Evolutionary conservation across 2,888 invertebrate genomes (phyloP), one percentile per base, ranked within the genome.

Genomic region (Drosophila nr. medialis): DNA sequence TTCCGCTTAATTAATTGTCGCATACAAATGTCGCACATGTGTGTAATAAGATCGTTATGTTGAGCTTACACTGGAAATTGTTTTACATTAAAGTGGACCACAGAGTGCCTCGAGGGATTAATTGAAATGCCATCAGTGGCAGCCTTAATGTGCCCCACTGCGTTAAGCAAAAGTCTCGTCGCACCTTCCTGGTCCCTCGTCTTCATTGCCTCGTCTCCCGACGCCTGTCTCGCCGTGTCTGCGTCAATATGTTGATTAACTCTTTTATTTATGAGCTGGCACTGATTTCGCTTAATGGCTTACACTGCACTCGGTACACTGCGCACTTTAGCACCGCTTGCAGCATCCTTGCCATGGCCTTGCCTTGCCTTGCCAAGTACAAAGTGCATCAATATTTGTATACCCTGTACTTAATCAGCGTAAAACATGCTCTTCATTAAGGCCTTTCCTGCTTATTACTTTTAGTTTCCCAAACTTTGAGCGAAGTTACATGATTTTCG

Each of bases 191-290:
- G 1, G 21, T n/a, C n/a, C 4, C 40, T 2, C 10, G n/a, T n/a
- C 32, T 1, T n/a, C n/a, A n/a, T 11, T 21, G 40, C 2, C 42
- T 0, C 21, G 21, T 45, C 7, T 4, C 45, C 50, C 54, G 8
- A 7, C 30, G 5, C 58, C 8, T 24, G 48, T 63, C 42, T 59
- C 42, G 48, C 42, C 60, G 38, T 64, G 73, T 67, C 80, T 77
- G 79, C 71, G 77, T 83, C 86, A 85, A 85, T 82, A 85, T 85
- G 84, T 81, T 90, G 90, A 89, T 90, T 89, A 86, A 83, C 81
- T 89, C 77, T 81, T 86, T 86, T 87, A 89, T 90, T 87, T 90
- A 90, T 87, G 86, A 82, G 86, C 78, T 77, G 71, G 72, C 78
- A 75, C 71, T 80, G 80, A 87, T 85, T 79, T 75, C 72, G 74